Base-by-base conservation (phyloP, 2,888 invertebrate genomes). In the Cerastoderma edule region DNA sequence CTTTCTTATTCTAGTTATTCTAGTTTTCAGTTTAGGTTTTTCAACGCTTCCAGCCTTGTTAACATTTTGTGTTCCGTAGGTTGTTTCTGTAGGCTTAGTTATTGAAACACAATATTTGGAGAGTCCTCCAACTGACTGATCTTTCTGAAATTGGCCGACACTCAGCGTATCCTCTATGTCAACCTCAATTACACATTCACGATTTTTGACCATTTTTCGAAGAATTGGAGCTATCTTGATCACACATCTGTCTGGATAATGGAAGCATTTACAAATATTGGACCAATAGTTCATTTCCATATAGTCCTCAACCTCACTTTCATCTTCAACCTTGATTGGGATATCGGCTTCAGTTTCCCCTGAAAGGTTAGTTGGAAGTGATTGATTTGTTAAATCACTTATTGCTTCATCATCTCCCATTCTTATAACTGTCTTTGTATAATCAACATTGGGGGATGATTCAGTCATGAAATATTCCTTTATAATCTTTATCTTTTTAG, bases 221-320 rank as follows among this genome's bases (percentile, higher is more conserved):
- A 48, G 6, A 63, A 69, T 60, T 22, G 63, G 69, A 16, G 69
- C 32, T 16, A 69, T 60, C 28, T 60, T 48, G 33, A 69, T 63
- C 22, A 69, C 63, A 50, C 30, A 63, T 33, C 28, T 69, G 35
- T 60, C 60, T 5, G 28, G 32, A 60, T 60, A 48, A n/a, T 60
- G 60, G 16, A n/a, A 32, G 27, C 60, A 60, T 33, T 60, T 60
- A 60, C 39, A 60, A 60, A 60, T 33, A 60, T 60, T 39, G 10
- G 8, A 22, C 60, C 60, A 60, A 24, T 60, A 39, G 2, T 60
- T 60, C 1, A n/a, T 19, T 2, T 60, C 60, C 1, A 32, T 4
- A 16, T 22, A 22, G 16, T 56, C 28, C 27, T 24, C 16, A 28
- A 22, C 16, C 56, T 19, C 6, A 28, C 16, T 19, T 27, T 8